These are phyloP conservation scores for Vesta saturnalis DNA, from an alignment of 2,888 invertebrate genomes.

Conservation along the genomic window DNA sequence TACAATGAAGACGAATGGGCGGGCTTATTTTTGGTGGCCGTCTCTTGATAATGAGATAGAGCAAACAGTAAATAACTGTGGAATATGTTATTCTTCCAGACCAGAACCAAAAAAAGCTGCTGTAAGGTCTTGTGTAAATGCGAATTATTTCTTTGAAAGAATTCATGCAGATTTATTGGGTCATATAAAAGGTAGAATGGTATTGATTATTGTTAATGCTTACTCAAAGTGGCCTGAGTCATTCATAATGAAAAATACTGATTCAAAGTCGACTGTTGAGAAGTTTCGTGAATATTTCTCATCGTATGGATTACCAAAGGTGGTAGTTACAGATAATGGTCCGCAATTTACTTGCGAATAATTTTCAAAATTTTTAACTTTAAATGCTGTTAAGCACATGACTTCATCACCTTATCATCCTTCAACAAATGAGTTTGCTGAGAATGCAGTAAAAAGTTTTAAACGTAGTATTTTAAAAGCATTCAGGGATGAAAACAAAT, in stretches of 20 bases:
- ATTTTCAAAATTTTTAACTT: conserved; percentile 41
- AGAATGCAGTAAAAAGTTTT: neutral
- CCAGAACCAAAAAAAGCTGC: neutral
- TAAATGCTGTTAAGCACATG: conserved; percentile 42
- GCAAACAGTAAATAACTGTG: conserved; percentile 42
- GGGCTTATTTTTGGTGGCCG: conserved; percentile 48
- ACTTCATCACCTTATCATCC: conserved; percentile 35
- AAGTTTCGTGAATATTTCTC: conserved; percentile 40
- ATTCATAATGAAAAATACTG: conserved; percentile 41
- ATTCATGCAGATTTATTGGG: conserved; percentile 61
- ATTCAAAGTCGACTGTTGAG: conserved; percentile 24
- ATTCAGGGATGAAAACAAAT: neutral
- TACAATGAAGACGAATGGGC: conserved; percentile 42
- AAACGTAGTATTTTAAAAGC: neutral
- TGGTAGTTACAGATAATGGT: conserved; percentile 47
- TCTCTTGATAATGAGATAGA: conserved; percentile 47
- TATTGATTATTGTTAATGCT: conserved; percentile 55
- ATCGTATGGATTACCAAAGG: conserved; percentile 43
- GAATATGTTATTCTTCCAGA: conserved; percentile 33
- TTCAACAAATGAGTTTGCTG: neutral
- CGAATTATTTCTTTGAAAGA: conserved; percentile 50
- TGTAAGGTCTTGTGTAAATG: conserved; percentile 34
- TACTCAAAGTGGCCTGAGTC: conserved; percentile 60
- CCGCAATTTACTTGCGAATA: conserved; percentile 42
- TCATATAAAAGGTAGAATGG: neutral